Conservation (phyloP, 2,888 invertebrate genomes). For the Hirtodrosophila trivittata region DNA sequence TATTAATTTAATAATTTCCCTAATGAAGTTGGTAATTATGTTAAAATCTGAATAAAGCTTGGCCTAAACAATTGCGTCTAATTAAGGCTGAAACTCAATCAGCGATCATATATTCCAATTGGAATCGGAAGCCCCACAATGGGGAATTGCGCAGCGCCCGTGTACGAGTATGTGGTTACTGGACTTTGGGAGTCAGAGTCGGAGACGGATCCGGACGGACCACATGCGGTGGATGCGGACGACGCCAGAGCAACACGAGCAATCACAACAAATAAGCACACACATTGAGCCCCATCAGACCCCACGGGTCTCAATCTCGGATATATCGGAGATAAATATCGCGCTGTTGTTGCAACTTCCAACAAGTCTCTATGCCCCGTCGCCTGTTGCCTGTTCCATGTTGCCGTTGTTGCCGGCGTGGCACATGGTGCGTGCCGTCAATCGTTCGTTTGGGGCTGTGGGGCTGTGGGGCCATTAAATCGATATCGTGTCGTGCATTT, state of each 20-base stretch:
- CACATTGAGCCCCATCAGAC: slow-evolving; percentile 28
- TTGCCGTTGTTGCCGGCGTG: slow-evolving; percentile 5
- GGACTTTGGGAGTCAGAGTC: too few species aligned
- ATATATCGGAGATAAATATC: slow-evolving; percentile 68
- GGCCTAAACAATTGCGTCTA: slow-evolving; percentile 61
- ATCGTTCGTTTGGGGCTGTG: slow-evolving; percentile 67
- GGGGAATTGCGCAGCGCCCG: slow-evolving; percentile 27
- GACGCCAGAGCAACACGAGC: slow-evolving; percentile 11
- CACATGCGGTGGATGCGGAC: slow-evolving; percentile 41
- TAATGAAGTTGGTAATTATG: neutral
- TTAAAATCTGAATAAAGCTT: neutral
- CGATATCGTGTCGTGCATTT: slow-evolving; percentile 77
- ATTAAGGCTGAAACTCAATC: slow-evolving; percentile 71
- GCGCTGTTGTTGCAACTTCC: slow-evolving; percentile 43
- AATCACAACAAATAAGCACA: slow-evolving; percentile 21
- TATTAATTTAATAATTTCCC: too few species aligned
- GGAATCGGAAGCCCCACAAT: slow-evolving; percentile 30
- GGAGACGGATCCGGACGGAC: too few species aligned
- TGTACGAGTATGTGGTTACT: slow-evolving; percentile 4
- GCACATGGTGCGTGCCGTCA: slow-evolving; percentile 68
- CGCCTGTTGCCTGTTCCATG: slow-evolving; percentile 4
- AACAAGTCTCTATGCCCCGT: slow-evolving; percentile 4
- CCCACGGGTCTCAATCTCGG: slow-evolving; percentile 40
- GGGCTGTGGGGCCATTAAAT: slow-evolving; percentile 73
- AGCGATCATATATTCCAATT: slow-evolving; percentile 44